These are phyloP conservation scores for Alligator mississippiensis DNA, from an alignment of 2,113 vertebrate genomes.

Conservation along the genomic window DNA sequence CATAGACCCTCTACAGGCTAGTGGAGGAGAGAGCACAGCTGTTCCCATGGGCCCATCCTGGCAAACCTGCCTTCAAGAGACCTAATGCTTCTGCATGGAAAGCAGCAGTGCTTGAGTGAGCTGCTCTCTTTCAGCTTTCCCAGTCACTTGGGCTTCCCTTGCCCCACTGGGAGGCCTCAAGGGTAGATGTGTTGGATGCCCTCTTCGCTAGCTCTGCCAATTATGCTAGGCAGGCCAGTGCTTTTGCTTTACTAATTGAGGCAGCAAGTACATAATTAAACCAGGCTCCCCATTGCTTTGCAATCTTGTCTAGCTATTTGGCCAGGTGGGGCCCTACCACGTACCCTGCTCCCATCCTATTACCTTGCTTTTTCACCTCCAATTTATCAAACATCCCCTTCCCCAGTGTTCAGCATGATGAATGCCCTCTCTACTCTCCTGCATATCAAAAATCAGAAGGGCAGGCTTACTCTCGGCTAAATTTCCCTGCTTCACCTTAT, in stretches of 20 bases:
- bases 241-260: constrained; percentile 37
- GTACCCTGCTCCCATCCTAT: not conserved
- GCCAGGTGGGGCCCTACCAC: constrained; percentile 1
- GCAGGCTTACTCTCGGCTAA: not conserved
- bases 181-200: not conserved
- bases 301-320: not conserved
- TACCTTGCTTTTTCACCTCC: constrained; percentile 26
- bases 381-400: not conserved
- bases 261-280: constrained; percentile 32
- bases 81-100: rapidly evolving
- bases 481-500: rapidly evolving
- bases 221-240: constrained; percentile 23
- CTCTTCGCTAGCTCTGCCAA: constrained; percentile 31
- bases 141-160: not conserved
- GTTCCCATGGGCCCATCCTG: not conserved
- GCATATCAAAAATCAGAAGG: not conserved
- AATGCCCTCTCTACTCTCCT: not conserved
- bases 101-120: not conserved
- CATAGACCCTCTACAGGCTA: not conserved
- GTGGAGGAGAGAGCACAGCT: rapidly evolving
- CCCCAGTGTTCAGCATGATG: not conserved
- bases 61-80: not conserved
- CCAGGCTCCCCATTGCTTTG: constrained; percentile 1
- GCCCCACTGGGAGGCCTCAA: not conserved
- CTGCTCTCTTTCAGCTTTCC: not conserved